Evolutionary conservation across 1,140 invertebrate genomes (phyloP).

Genomic region (Drosophila albomicans): DNA sequence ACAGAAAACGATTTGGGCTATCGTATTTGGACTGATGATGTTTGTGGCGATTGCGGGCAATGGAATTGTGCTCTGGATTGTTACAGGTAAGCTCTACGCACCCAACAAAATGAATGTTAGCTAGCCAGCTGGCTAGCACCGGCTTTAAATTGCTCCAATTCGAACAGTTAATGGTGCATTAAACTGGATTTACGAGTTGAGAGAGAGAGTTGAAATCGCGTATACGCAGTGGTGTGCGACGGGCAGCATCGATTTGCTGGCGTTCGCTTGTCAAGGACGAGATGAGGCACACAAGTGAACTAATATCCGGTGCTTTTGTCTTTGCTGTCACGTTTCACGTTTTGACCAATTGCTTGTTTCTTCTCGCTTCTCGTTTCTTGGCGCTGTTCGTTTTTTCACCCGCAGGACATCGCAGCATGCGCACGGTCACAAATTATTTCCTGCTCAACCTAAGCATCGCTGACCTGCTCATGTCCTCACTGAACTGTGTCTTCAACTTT

Average conservation of each 20-base stretch:
- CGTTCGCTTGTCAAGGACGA: background rate
- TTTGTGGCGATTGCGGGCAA: constrained; percentile 93
- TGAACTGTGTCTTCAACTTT: constrained; percentile 97
- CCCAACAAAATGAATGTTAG: background rate
- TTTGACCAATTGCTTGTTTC: constrained; percentile 20
- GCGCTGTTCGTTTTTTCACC: background rate
- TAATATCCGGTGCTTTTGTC: constrained; percentile 56
- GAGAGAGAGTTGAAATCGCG: constrained; percentile 22
- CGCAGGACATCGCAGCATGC: constrained; percentile 93
- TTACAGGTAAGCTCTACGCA: constrained; percentile 88
- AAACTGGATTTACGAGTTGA: constrained; percentile 20
- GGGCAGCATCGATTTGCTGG: constrained; percentile 17
- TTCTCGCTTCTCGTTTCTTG: background rate
- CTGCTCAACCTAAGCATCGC: constrained; percentile 97
- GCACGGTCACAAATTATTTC: constrained; percentile 98
- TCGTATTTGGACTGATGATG: constrained; percentile 90
- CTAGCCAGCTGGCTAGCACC: background rate
- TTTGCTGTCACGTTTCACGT: constrained; percentile 45
- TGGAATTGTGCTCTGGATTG: constrained; percentile 95
- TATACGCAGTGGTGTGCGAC: constrained; percentile 44
- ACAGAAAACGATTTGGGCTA: constrained; percentile 88
- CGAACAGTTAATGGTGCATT: constrained; percentile 17
- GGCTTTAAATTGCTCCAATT: constrained; percentile 20
- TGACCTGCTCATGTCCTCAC: constrained; percentile 95
- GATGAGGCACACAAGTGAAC: constrained; percentile 3